These are phyloP conservation scores for Ganaspis sp. DNA, from an alignment of 1,140 invertebrate species.

Conservation along the genomic window DNA sequence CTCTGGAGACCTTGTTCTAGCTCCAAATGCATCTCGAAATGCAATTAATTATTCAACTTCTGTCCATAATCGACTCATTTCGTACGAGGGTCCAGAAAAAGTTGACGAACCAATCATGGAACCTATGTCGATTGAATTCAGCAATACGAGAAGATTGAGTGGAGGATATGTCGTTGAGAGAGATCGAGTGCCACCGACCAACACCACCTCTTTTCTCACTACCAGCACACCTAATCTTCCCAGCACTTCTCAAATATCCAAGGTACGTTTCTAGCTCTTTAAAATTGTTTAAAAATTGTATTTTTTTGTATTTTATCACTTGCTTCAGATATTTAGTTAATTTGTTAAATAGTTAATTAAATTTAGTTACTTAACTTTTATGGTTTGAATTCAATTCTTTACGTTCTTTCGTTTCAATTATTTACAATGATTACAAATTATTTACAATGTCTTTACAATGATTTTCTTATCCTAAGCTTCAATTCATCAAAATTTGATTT, in stretches of 20 bases:
- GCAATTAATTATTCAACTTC: constrained; percentile 87
- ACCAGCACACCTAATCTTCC: constrained; percentile 6
- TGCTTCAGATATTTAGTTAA: no score
- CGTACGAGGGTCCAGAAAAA: constrained; percentile 81
- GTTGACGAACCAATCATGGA: constrained; percentile 71
- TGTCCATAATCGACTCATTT: constrained; percentile 85
- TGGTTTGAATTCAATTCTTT: no score
- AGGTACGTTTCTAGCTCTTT: constrained; percentile 23
- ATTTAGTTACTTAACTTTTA: no score
- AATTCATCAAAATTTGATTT: no score
- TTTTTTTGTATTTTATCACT: not conserved
- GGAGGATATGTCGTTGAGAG: constrained; percentile 66
- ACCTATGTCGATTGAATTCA: constrained; percentile 61
- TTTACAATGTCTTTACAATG: no score
- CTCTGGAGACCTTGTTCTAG: constrained; percentile 84
- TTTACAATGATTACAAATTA: no score
- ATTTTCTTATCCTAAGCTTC: no score
- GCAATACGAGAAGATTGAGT: constrained; percentile 64
- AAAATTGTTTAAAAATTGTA: constrained; percentile 16
- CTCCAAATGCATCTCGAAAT: constrained; percentile 83
- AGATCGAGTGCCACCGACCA: constrained; percentile 43
- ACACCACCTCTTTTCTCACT: not conserved
- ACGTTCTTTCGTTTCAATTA: no score
- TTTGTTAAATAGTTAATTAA: no score
- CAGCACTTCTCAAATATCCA: constrained; percentile 2